Percentiles rank a stretch among this genome's conserved stretches.
phyloP scores from a whole-genome alignment of 1,140 invertebrate species.

The Chironomus tepperi region DNA sequence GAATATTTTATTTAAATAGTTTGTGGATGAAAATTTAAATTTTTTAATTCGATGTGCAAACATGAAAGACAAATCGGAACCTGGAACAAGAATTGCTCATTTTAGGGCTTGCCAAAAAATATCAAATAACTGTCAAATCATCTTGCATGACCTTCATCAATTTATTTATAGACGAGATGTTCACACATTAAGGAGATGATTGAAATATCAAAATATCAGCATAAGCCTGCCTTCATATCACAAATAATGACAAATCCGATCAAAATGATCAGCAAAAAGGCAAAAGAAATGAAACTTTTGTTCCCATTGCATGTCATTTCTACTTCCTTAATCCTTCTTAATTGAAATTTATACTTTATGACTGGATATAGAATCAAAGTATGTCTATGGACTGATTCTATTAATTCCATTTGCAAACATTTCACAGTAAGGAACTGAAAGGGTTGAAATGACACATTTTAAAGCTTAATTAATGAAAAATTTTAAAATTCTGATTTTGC shows the following conservation, averaged over 20 bases:
- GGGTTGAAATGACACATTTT: neutral
- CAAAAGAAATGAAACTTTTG: neutral
- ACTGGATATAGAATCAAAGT: neutral
- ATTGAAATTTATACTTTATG: conserved; percentile 16
- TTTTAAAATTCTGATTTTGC: too few relatives aligned
- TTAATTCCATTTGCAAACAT: neutral
- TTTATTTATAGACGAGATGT: neutral
- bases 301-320: neutral
- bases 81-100: neutral
- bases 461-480: conserved; percentile 18
- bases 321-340: neutral
- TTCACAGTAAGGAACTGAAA: neutral
- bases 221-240: neutral
- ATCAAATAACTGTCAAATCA: neutral
- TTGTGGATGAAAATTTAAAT: neutral
- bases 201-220: conserved; percentile 17
- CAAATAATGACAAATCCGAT: conserved; percentile 19
- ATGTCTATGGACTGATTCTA: neutral
- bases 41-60: conserved; percentile 19
- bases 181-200: neutral
- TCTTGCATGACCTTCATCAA: neutral
- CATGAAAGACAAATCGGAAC: neutral
- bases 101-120: neutral
- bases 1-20: neutral
- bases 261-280: neutral